Conservation (phyloP, 2,888 invertebrate species). For the Conistra vaccinii region DNA sequence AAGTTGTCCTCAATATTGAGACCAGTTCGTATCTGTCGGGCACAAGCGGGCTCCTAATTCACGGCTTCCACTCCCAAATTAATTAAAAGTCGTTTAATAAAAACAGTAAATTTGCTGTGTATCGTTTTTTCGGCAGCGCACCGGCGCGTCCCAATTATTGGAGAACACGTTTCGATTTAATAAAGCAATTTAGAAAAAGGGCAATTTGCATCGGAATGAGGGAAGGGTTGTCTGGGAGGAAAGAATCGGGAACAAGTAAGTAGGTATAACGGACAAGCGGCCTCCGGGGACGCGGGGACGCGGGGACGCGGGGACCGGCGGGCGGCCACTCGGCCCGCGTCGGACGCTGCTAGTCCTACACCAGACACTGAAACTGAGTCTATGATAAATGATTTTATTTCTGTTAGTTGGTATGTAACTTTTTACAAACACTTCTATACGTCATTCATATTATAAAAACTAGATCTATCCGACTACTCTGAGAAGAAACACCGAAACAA, state of each 20-base stretch:
- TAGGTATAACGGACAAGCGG: constrained; percentile 54
- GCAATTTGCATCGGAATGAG: constrained; percentile 86
- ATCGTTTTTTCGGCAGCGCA: constrained; percentile 67
- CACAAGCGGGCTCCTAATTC: constrained; percentile 64
- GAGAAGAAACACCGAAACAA: background rate
- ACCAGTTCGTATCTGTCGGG: constrained; percentile 52
- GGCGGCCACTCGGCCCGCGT: background rate
- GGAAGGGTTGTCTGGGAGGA: constrained; percentile 76
- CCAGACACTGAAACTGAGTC: background rate
- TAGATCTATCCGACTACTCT: background rate
- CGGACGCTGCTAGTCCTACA: background rate
- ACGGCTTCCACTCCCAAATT: constrained; percentile 68
- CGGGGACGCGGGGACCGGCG: constrained; percentile 35
- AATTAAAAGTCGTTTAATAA: constrained; percentile 79
- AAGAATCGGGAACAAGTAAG: constrained; percentile 56
- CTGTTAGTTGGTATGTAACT: background rate
- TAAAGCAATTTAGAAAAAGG: constrained; percentile 88
- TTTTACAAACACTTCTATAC: background rate
- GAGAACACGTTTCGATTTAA: constrained; percentile 88
- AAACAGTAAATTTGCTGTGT: constrained; percentile 75
- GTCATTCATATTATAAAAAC: background rate
- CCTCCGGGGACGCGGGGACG: constrained; percentile 42
- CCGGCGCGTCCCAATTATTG: constrained; percentile 79
- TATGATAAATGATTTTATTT: background rate
- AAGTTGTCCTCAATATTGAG: constrained; percentile 51